A percentile compares a stretch with the other conserved stretches of the same genome.
Evolutionary conservation across 2,888 invertebrate genomes (phyloP).

Genomic region (Sminthurinus aureus): DNA sequence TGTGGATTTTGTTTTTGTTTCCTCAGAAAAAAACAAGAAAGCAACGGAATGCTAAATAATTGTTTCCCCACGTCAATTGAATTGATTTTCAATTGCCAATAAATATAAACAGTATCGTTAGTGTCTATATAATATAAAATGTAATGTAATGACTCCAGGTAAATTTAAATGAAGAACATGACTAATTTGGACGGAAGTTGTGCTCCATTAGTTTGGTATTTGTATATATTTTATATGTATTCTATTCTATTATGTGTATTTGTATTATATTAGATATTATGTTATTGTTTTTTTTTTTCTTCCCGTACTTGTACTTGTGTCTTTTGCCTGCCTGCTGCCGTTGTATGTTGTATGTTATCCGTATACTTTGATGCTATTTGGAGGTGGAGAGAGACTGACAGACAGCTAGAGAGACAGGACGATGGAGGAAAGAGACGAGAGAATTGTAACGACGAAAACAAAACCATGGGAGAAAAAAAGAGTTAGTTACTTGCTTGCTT

Average conservation of each 20-base stretch:
- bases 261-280: neutral
- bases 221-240: neutral
- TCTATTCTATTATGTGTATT: too few relatives aligned
- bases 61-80: too few relatives aligned
- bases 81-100: too few relatives aligned
- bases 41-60: too few relatives aligned
- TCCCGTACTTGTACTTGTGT: neutral
- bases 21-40: too few relatives aligned
- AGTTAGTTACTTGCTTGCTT: neutral
- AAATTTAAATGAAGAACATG: neutral
- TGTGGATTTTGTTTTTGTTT: too few relatives aligned
- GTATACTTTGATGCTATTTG: neutral
- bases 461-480: neutral
- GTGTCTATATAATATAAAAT: too few relatives aligned
- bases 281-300: neutral
- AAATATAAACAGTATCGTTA: too few relatives aligned
- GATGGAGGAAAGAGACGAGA: slow-evolving; percentile 6
- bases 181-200: slow-evolving; percentile 30
- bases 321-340: slow-evolving; percentile 4
- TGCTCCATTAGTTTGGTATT: slow-evolving; percentile 33
- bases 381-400: neutral
- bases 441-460: slow-evolving; percentile 5
- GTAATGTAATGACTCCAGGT: neutral
- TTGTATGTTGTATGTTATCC: too few relatives aligned
- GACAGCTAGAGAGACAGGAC: neutral